phyloP scores from a whole-genome alignment of 1,140 invertebrate species.

The Tetramorium parvispinum region DNA sequence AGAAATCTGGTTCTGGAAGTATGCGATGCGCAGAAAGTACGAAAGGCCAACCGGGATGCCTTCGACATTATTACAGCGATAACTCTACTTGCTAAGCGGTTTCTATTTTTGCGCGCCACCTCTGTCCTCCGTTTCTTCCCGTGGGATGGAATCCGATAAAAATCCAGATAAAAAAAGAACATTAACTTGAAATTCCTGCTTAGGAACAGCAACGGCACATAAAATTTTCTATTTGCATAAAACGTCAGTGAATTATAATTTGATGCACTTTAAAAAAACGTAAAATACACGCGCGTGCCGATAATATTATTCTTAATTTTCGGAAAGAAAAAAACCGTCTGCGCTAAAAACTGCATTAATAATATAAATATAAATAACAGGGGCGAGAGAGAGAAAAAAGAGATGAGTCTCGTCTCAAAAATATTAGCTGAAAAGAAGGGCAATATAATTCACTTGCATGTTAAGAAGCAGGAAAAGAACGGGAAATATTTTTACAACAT shows the following conservation, averaged over 20 bases:
- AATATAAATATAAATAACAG: conserved; percentile 16
- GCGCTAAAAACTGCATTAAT: background rate
- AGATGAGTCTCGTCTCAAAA: background rate
- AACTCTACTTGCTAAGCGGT: background rate
- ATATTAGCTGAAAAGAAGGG: background rate
- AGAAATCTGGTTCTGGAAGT: conserved; percentile 71
- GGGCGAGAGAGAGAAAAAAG: background rate
- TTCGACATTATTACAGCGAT: conserved; percentile 28
- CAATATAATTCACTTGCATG: background rate
- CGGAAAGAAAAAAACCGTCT: background rate
- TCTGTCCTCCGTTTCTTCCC: background rate
- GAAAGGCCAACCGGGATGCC: conserved; percentile 31
- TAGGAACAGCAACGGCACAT: background rate
- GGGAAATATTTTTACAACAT: background rate
- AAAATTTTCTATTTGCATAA: conserved; percentile 8
- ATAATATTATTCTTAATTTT: conserved; percentile 5
- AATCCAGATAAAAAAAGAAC: background rate
- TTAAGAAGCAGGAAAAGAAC: background rate
- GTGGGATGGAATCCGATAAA: background rate
- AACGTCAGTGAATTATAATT: background rate
- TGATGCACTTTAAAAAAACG: background rate
- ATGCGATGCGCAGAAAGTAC: conserved; percentile 13
- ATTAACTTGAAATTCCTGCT: background rate
- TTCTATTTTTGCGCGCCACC: conserved; percentile 13
- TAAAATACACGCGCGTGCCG: background rate